A percentile compares a stretch with the other conserved stretches of the same genome.
Evolutionary conservation across 2,797 vertebrate genomes (phyloP).

Genomic region (Harpagifer antarcticus): DNA sequence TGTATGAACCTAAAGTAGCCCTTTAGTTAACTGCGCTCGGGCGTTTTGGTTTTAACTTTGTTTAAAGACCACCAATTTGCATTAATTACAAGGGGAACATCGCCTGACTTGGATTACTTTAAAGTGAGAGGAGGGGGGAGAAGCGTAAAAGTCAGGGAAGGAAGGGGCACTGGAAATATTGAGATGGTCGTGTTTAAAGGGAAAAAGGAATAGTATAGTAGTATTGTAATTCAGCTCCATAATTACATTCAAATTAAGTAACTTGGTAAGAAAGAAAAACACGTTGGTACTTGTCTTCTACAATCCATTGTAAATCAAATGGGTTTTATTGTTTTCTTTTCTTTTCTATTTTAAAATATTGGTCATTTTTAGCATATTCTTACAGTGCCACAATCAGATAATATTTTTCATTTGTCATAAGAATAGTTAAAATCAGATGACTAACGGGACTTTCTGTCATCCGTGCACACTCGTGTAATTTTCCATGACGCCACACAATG

Average conservation of each 20-base stretch:
- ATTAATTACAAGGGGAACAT: slow-evolving; percentile 15
- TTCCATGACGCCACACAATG: slow-evolving; percentile 59
- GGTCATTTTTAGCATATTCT: background rate
- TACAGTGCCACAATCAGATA: no score
- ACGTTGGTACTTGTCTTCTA: no score
- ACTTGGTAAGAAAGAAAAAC: no score
- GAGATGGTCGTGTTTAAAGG: background rate
- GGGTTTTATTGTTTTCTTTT: background rate
- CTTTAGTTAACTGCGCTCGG: slow-evolving; percentile 29
- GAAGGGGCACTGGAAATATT: background rate
- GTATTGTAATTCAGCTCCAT: background rate
- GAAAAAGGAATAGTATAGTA: background rate
- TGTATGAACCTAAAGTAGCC: slow-evolving; percentile 69
- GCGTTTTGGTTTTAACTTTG: background rate
- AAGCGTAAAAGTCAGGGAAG: background rate
- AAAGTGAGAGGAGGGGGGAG: slow-evolving; percentile 1
- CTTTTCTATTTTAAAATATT: no score
- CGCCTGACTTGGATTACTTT: slow-evolving; percentile 15
- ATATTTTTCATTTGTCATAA: background rate
- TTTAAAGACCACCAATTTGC: slow-evolving; percentile 1
- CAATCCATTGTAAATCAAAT: no score
- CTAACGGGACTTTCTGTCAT: background rate
- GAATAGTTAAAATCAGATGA: background rate
- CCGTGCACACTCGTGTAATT: slow-evolving; percentile 51
- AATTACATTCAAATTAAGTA: background rate